Conservation (phyloP, 2,888 invertebrate species). For the Itoplectis maculator region DNA sequence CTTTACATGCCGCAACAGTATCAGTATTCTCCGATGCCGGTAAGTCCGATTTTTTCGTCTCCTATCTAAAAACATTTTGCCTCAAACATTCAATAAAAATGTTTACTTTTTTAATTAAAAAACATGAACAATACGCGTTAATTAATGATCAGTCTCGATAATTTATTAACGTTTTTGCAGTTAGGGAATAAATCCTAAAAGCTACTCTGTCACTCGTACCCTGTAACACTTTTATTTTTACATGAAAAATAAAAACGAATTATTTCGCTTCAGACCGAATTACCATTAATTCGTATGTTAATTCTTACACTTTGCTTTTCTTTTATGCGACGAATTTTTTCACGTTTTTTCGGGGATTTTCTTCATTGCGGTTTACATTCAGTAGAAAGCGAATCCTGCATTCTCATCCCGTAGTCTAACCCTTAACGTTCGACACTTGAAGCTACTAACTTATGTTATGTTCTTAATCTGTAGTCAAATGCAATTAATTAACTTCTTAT, state of each 20-base stretch:
- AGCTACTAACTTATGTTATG: neutral
- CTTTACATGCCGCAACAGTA: conserved; percentile 84
- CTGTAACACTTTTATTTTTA: conserved; percentile 26
- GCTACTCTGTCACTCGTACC: conserved; percentile 41
- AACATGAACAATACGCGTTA: conserved; percentile 3
- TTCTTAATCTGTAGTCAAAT: conserved; percentile 1
- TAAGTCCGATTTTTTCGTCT: conserved; percentile 72
- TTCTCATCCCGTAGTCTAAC: conserved; percentile 41
- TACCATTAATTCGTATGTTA: conserved; percentile 17
- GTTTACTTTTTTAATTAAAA: conserved; percentile 8
- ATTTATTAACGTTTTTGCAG: conserved; percentile 7
- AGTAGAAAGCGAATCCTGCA: conserved; percentile 37
- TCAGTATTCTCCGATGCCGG: conserved; percentile 84
- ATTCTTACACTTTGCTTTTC: neutral
- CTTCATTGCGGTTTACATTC: conserved; percentile 28
- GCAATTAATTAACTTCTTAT: conserved; percentile 4
- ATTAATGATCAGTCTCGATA: neutral
- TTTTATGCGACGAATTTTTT: conserved; percentile 15
- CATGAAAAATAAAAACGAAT: neutral
- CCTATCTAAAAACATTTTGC: neutral
- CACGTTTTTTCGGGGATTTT: conserved; percentile 27
- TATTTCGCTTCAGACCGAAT: conserved; percentile 11
- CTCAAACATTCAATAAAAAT: conserved; percentile 5
- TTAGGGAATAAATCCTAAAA: conserved; percentile 27
- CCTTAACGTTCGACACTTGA: conserved; percentile 20